phyloP scores from a whole-genome alignment of 2,888 invertebrate species.

The Malachius bipustulatus region DNA sequence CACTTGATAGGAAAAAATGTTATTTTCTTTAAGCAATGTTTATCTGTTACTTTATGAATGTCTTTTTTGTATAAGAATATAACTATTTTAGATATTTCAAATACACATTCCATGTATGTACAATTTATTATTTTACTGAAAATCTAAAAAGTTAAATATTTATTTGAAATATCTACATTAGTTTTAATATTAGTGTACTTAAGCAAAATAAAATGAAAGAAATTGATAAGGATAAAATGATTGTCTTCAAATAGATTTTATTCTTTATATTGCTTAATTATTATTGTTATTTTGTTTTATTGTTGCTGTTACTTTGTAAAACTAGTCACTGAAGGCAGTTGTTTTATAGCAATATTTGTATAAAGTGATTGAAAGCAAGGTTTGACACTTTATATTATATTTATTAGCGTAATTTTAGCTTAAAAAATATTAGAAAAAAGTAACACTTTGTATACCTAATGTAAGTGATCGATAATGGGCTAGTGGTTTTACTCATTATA shows the following conservation, averaged over 20 bases:
- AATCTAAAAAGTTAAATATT: neutral
- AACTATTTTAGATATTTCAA: conserved; percentile 2
- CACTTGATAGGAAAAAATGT: neutral
- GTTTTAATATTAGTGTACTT: neutral
- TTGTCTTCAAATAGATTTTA: neutral
- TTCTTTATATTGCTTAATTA: conserved; percentile 19
- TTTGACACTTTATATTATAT: conserved; percentile 20
- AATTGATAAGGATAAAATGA: neutral
- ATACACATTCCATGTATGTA: neutral
- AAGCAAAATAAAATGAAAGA: conserved; percentile 4
- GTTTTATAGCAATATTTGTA: conserved; percentile 29
- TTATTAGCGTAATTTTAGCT: conserved; percentile 21
- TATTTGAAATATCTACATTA: neutral
- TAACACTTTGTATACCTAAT: conserved; percentile 13
- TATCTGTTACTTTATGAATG: neutral
- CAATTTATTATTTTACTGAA: neutral
- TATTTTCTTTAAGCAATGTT: conserved; percentile 2
- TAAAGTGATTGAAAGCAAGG: conserved; percentile 26
- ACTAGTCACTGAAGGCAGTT: conserved; percentile 29
- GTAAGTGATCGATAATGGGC: conserved; percentile 16
- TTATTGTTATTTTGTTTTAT: conserved; percentile 21
- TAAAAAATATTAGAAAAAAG: conserved; percentile 10
- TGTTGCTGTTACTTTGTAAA: conserved; percentile 26
- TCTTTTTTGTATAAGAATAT: neutral
- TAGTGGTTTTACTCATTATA: conserved; percentile 29